Percentiles rank a stretch among this genome's conserved stretches.
These are phyloP conservation scores for Napeogenes sylphis DNA, from an alignment of 2,888 invertebrate species.

Conservation along the genomic window DNA sequence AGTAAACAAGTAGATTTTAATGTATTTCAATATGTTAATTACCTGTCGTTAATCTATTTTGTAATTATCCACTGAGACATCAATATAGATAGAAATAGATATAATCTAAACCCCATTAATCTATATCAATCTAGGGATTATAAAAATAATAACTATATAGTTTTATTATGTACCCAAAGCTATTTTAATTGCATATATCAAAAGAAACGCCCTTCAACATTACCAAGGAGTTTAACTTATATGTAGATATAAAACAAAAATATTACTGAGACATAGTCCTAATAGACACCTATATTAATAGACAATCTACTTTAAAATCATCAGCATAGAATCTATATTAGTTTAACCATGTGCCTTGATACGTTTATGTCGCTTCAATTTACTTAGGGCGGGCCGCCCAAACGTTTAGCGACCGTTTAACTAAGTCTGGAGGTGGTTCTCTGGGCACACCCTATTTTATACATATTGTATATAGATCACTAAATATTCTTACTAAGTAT, in stretches of 20 bases:
- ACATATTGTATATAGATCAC: constrained; percentile 12
- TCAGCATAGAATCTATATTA: constrained; percentile 43
- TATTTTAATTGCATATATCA: background rate
- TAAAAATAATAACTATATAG: too few species aligned
- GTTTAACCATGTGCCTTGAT: constrained; percentile 30
- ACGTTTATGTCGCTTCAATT: constrained; percentile 49
- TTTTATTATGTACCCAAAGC: too few species aligned
- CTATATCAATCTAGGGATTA: too few species aligned
- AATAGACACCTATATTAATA: constrained; percentile 25
- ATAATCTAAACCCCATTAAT: too few species aligned
- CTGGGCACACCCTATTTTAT: constrained; percentile 64
- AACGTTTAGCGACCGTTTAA: constrained; percentile 77
- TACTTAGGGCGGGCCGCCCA: constrained; percentile 76
- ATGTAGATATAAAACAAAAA: constrained; percentile 53
- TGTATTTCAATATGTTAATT: too few species aligned
- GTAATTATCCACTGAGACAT: too few species aligned
- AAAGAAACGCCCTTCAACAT: constrained; percentile 56
- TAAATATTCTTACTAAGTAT: too few species aligned
- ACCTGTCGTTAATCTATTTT: too few species aligned
- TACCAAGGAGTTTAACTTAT: constrained; percentile 60
- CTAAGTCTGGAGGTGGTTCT: constrained; percentile 59
- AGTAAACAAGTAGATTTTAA: too few species aligned
- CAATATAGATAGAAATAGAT: too few species aligned
- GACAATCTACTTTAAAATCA: constrained; percentile 34
- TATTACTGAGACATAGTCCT: constrained; percentile 55